Base-by-base conservation (phyloP, 2,797 vertebrate genomes). In the Vultur gryphus region DNA sequence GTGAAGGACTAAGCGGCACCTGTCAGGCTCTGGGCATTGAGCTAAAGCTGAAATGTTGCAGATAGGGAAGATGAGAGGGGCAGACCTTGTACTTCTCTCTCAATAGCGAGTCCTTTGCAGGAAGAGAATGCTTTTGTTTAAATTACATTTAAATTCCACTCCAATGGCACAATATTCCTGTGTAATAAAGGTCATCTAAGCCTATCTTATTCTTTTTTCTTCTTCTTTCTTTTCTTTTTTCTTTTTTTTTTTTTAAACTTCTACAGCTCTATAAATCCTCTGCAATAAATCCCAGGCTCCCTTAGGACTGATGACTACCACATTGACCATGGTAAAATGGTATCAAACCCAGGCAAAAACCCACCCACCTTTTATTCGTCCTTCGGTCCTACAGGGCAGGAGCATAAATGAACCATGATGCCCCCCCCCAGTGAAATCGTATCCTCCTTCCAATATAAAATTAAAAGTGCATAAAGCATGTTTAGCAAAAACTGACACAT, bases 191-290 rank as follows among this genome's bases (percentile, higher is more conserved):
- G 41, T 18, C 28, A 54, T 26, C 65, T 65, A 65, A 86, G 8
- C 52, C 20, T 80, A 8, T 65, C 6, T 43, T 37, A 37, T 48
- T 14, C 1, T 33, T 65, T 43, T 33, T 24, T 54, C 9, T 19
- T 48, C 0, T 13, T 51, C 1, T 28, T 28, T 20, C 2, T 23
- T 10, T 23, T 19, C 10, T 28, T 25, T 35, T 21, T 26, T 4
- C 12, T 9, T n/a, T 12, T 20, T 21, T 43, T 26, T 17, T 48
- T 43, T n/a, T 55, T 18, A 2, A 57, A 16, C 19, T 70, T 59
- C 37, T 24, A 5, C 25, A 52, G 10, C 46, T 72, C 66, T 52
- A 15, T 80, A 92, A 84, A 85, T 86, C 51, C 37, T 90, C 59
- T 54, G 44, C 55, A 41, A 28, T 85, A 84, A 89, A 75, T 59